These are phyloP conservation scores for Drosophila pseudotalamancana DNA, from an alignment of 2,888 invertebrate genomes.

Conservation along the genomic window DNA sequence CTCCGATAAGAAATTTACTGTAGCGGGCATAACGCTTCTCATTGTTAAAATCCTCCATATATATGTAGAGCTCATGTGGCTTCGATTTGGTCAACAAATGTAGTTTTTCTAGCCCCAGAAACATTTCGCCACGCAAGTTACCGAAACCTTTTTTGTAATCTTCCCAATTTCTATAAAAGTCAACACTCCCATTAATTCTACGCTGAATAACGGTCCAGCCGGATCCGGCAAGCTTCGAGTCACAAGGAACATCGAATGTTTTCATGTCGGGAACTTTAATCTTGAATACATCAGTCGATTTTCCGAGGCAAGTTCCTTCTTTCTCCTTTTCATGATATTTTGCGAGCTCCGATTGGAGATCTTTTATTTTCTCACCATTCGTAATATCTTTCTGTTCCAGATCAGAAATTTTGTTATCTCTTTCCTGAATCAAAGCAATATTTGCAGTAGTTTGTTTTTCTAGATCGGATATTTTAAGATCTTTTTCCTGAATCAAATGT, in stretches of 20 bases:
- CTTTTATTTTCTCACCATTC: too few species aligned
- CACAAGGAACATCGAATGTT: slow-evolving; percentile 1
- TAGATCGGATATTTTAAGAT: too few species aligned
- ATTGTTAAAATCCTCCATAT: not conserved
- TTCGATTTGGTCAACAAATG: slow-evolving; percentile 8
- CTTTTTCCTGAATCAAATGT: too few species aligned
- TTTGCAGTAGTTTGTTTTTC: too few species aligned
- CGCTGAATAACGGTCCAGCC: slow-evolving; percentile 30
- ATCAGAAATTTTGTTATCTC: too few species aligned
- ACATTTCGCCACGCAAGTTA: not conserved
- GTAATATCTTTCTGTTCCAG: too few species aligned
- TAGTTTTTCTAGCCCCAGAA: slow-evolving; percentile 23
- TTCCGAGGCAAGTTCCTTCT: too few species aligned
- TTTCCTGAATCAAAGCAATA: too few species aligned
- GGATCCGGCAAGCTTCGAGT: not conserved
- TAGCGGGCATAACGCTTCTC: slow-evolving; percentile 6
- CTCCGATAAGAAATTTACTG: slow-evolving; percentile 9
- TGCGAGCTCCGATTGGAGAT: too few species aligned
- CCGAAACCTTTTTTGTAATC: slow-evolving; percentile 24
- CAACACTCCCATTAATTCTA: slow-evolving; percentile 4
- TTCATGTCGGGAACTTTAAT: not conserved
- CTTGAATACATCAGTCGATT: too few species aligned
- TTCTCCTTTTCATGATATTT: too few species aligned
- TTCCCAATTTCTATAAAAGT: slow-evolving; percentile 16
- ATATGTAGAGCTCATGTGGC: slow-evolving; percentile 21